These are phyloP conservation scores for Argya squamiceps DNA, from an alignment of 2,797 vertebrate species.

Conservation along the genomic window DNA sequence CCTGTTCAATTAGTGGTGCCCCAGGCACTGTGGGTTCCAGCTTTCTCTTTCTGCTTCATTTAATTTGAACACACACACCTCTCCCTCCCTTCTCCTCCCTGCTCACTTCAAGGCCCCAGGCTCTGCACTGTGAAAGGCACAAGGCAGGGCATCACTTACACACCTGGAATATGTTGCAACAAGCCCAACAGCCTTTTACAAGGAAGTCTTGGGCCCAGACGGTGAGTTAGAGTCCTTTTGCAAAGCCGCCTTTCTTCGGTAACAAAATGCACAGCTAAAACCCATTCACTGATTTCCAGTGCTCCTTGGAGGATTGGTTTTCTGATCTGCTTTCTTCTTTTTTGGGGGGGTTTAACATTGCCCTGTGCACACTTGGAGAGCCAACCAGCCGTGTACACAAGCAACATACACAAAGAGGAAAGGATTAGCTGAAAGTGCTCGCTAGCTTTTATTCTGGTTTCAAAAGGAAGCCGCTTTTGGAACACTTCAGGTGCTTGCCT, in stretches of 20 bases:
- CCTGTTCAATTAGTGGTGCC: conserved; percentile 72
- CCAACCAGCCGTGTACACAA: background rate
- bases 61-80: conserved; percentile 49
- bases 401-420: fast-evolving
- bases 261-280: background rate
- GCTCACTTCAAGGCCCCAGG: conserved; percentile 35
- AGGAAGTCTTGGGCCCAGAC: conserved; percentile 19
- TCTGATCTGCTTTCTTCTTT: background rate
- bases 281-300: background rate
- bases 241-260: conserved; percentile 5
- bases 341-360: background rate
- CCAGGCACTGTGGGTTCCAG: conserved; percentile 60
- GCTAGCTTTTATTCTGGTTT: background rate
- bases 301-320: background rate
- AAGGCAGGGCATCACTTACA: conserved; percentile 68
- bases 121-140: conserved; percentile 31
- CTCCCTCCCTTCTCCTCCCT: conserved; percentile 43
- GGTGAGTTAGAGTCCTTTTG: conserved; percentile 42
- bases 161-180: conserved; percentile 68
- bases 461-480: background rate
- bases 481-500: background rate
- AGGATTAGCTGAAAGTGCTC: background rate
- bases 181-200: conserved; percentile 53
- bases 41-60: conserved; percentile 73
- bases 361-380: background rate